Evolutionary conservation across 2,888 invertebrate genomes (phyloP).

Genomic region (Caprella mutica): DNA sequence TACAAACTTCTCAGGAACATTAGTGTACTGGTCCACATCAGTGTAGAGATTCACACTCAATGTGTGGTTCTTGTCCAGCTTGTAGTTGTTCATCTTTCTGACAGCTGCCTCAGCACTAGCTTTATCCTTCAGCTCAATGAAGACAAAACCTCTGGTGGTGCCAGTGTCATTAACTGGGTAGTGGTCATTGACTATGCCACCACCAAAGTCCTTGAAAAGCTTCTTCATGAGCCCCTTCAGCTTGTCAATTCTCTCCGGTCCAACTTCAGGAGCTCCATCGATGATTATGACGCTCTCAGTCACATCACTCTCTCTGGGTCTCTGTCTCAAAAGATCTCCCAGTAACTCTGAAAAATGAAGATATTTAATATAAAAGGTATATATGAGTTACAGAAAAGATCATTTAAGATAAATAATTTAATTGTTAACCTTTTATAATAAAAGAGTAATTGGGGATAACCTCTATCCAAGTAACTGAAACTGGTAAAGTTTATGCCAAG

Average conservation of each 20-base stretch:
- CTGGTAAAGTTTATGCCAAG: no score
- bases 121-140: constrained; percentile 78
- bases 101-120: constrained; percentile 78
- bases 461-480: no score
- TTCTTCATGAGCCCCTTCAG: constrained; percentile 82
- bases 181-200: constrained; percentile 67
- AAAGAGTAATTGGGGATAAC: no score
- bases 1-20: constrained; percentile 29
- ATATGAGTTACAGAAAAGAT: no score
- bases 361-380: neutral
- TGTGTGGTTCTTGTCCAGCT: constrained; percentile 89
- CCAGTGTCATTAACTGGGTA: constrained; percentile 75
- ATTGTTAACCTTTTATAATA: no score
- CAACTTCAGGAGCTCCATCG: constrained; percentile 91
- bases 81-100: constrained; percentile 76
- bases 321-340: constrained; percentile 74
- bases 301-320: constrained; percentile 89
- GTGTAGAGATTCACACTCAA: constrained; percentile 88
- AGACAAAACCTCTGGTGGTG: constrained; percentile 81
- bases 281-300: constrained; percentile 92
- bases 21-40: constrained; percentile 78
- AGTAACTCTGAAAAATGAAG: constrained; percentile 61
- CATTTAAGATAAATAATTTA: no score
- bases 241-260: constrained; percentile 64
- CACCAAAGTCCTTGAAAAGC: constrained; percentile 76